Conservation (phyloP, 92 coral and sea anemone species). For the Micromussa lordhowensis region DNA sequence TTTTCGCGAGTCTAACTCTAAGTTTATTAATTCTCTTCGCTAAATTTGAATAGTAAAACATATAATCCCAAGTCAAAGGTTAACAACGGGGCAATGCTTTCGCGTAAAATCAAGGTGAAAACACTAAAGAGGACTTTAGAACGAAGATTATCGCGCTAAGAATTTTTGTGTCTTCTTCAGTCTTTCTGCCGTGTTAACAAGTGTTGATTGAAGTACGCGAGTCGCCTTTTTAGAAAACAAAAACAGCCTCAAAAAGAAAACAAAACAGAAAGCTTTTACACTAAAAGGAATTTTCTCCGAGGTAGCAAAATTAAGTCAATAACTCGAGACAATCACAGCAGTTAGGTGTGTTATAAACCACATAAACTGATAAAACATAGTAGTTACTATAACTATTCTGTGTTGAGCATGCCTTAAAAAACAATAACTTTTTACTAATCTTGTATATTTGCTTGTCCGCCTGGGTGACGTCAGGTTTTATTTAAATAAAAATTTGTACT, state of each 20-base stretch:
- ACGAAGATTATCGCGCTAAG: conserved; percentile 9
- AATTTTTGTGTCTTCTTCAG: not conserved
- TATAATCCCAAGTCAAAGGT: not conserved
- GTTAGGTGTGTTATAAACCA: conserved; percentile 16
- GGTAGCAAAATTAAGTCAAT: conserved; percentile 4
- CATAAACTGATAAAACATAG: not conserved
- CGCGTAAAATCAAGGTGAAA: not conserved
- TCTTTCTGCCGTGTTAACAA: not conserved
- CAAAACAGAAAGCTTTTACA: conserved; percentile 56
- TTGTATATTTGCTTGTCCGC: conserved; percentile 20
- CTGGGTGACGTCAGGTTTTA: conserved; percentile 29
- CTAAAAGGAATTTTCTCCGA: conserved; percentile 41
- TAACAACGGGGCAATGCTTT: not conserved
- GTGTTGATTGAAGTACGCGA: conserved; percentile 39
- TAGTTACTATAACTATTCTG: not conserved
- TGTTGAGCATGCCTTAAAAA: not conserved
- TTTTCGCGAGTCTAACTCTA: not conserved
- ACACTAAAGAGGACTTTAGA: not conserved
- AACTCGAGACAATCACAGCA: not conserved
- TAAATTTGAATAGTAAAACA: conserved; percentile 20
- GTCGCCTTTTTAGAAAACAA: conserved; percentile 26
- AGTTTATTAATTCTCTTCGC: not conserved
- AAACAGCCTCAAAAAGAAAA: conserved; percentile 45
- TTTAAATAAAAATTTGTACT: conserved; percentile 22
- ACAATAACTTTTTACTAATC: not conserved